Evolutionary conservation across 2,888 invertebrate species (phyloP), one percentile per base, ranked within the genome.

Genomic region (Sipunculus nudus): DNA sequence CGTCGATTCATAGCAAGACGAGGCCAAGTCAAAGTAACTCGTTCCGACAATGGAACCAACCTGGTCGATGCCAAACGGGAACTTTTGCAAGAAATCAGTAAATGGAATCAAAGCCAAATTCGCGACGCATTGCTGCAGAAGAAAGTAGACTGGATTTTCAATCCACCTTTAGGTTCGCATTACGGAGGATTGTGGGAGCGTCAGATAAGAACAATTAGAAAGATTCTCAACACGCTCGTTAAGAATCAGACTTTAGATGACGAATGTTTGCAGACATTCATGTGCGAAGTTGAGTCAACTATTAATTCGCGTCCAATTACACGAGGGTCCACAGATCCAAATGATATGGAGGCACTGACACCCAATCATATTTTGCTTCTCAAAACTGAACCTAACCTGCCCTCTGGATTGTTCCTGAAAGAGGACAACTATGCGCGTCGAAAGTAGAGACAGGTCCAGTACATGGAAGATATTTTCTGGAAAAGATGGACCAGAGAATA

Each of bases 401-500:
- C 65, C 10, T 56, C 59, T 29, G 59, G 59, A 45, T 19, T 53
- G 16, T 59, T 61, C 52, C 43, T 26, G 8, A 53, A 56, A 38
- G 16, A 32, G 1, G 59, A 65, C 40, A 53, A 39, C 21, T 65
- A 65, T 31, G 8, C 19, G n/a, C 45, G 39, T 10, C 58, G 65
- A 16, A n/a, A n/a, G n/a, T 63, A 60, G 63, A 29, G 60, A 10
- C 59, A 62, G 21, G 57, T 61, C 28, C 61, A 65, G 39, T 65
- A 61, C 35, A 45, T 65, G 46, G 57, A 55, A 4, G 43, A 56
- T 31, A 13, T 60, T 19, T 65, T 65, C 25, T 65, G 61, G 59
- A 32, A 32, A n/a, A 49, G 57, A n/a, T 65, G 65, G 61, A 31
- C 50, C 2, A 25, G 39, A 1, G 61, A 61, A 40, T 57, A 61